phyloP scores from a whole-genome alignment of 2,797 vertebrate genomes.

The Gila robusta region DNA sequence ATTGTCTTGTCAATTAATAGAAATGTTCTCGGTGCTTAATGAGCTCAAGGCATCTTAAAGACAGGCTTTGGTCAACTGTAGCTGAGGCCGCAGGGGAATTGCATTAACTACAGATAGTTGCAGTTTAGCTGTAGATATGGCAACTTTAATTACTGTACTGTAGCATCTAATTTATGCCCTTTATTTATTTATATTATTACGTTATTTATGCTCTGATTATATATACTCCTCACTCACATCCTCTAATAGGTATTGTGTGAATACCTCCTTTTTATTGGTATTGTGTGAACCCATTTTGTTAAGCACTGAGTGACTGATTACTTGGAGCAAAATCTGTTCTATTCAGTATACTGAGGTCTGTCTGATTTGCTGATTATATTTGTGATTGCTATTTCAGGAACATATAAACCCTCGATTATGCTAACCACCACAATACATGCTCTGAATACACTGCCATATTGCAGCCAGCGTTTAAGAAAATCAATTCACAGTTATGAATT shows the following conservation, averaged over 20 bases:
- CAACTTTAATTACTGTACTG: conserved; percentile 1
- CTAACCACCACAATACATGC: conserved; percentile 57
- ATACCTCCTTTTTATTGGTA: background rate
- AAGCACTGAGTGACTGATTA: conserved; percentile 19
- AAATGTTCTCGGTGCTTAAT: conserved; percentile 45
- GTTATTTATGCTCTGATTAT: conserved; percentile 5
- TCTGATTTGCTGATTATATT: conserved; percentile 58
- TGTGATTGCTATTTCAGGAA: conserved; percentile 61
- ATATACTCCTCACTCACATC: background rate
- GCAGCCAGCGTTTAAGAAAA: conserved; percentile 55
- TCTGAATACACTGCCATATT: conserved; percentile 54
- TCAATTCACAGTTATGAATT: conserved; percentile 68
- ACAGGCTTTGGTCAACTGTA: conserved; percentile 22
- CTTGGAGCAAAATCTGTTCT: conserved; percentile 19
- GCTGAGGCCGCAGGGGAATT: conserved; percentile 1
- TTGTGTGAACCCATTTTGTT: conserved; percentile 26
- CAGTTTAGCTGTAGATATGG: background rate
- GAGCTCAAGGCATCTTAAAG: conserved; percentile 26
- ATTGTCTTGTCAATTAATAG: conserved; percentile 56
- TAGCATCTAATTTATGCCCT: conserved; percentile 8
- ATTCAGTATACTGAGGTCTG: conserved; percentile 24
- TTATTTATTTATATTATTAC: conserved; percentile 5
- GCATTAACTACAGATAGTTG: background rate
- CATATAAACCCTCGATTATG: conserved; percentile 66
- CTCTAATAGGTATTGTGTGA: no score